Conservation (phyloP, 2,888 invertebrate species). For the Labia minor region DNA sequence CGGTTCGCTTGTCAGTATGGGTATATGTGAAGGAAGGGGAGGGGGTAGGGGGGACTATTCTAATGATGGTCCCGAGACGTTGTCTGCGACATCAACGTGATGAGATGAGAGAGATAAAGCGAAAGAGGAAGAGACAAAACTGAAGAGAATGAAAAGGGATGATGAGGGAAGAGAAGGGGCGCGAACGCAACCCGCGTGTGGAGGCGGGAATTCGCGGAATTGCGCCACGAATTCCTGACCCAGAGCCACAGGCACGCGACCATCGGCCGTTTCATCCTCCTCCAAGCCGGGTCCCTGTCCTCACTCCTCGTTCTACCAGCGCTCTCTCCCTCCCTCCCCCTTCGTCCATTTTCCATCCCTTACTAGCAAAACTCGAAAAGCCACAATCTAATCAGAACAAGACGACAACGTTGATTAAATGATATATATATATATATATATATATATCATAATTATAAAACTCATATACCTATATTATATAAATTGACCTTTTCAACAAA, state of each 20-base stretch:
- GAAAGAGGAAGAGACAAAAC: background rate
- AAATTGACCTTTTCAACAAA: too few relatives aligned
- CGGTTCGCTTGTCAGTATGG: background rate
- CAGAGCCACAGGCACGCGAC: conserved; percentile 13
- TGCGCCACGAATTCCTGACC: conserved; percentile 13
- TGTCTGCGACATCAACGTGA: background rate
- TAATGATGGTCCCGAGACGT: background rate
- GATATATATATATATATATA: too few relatives aligned
- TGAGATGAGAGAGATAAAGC: background rate
- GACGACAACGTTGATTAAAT: too few relatives aligned
- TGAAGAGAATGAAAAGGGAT: background rate
- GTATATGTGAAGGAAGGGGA: too few relatives aligned
- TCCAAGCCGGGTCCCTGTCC: background rate
- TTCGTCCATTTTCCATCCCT: background rate
- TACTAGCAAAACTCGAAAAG: background rate
- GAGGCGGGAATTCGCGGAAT: conserved; percentile 13
- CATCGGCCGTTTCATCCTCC: conserved; percentile 3
- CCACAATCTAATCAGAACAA: too few relatives aligned
- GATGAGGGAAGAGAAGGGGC: background rate
- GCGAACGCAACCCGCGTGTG: background rate
- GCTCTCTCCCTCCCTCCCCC: background rate
- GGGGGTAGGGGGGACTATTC: background rate
- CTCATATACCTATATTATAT: too few relatives aligned
- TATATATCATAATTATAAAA: too few relatives aligned
- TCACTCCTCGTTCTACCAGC: background rate